phyloP scores from a whole-genome alignment of 1,140 invertebrate genomes.

The Nylanderia fulva region DNA sequence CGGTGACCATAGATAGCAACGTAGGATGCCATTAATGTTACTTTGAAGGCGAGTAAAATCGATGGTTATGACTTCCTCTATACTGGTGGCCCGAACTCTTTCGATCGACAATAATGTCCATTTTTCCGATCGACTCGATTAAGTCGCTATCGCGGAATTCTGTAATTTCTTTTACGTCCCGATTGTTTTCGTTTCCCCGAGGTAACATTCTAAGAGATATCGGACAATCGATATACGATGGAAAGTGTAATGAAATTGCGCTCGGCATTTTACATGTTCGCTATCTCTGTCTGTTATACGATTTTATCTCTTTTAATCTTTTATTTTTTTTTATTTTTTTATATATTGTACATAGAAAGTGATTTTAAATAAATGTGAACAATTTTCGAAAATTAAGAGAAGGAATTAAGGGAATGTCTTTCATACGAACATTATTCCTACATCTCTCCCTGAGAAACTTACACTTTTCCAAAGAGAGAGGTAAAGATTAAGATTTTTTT shows the following conservation, averaged over 20 bases:
- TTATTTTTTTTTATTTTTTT: too few species aligned
- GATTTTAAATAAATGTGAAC: too few species aligned
- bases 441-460: too few species aligned
- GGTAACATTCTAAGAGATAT: constrained; percentile 11
- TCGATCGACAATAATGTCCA: constrained; percentile 35
- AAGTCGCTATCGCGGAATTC: constrained; percentile 25
- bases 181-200: constrained; percentile 27
- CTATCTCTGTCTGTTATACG: too few species aligned
- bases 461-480: too few species aligned
- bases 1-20: background rate
- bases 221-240: background rate
- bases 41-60: constrained; percentile 46
- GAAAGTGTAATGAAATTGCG: background rate
- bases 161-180: constrained; percentile 36
- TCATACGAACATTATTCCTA: too few species aligned
- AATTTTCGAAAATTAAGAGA: too few species aligned
- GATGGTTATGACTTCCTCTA: constrained; percentile 36
- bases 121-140: constrained; percentile 51
- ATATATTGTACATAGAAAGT: too few species aligned
- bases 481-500: too few species aligned
- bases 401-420: too few species aligned
- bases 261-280: background rate
- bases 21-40: constrained; percentile 30
- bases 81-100: constrained; percentile 20
- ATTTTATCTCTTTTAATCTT: too few species aligned